Evolutionary conservation across 2,888 invertebrate species (phyloP).

Genomic region (Apoderus coryli): DNA sequence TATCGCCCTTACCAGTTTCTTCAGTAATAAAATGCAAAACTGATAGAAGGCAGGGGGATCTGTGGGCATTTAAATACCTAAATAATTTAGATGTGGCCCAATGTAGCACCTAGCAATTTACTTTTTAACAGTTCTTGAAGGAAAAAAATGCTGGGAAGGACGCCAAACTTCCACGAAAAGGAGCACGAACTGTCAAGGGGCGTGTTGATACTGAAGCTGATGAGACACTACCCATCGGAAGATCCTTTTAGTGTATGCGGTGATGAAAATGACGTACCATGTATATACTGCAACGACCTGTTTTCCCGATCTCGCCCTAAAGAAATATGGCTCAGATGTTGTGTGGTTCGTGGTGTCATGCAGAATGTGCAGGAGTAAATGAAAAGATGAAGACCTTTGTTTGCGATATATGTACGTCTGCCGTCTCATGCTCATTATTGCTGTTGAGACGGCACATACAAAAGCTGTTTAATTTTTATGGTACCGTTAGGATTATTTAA

Average conservation of each 20-base stretch:
- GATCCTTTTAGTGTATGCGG: conserved; percentile 1
- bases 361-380: conserved; percentile 1
- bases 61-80: conserved; percentile 2
- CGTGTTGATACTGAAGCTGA: conserved; percentile 2
- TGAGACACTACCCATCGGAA: background rate
- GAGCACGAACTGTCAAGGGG: conserved; percentile 1
- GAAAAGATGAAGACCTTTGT: conserved; percentile 2
- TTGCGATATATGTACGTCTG: conserved; percentile 3
- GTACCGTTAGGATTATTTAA: background rate
- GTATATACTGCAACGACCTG: conserved; percentile 2
- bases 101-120: conserved; percentile 3
- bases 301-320: conserved; percentile 3
- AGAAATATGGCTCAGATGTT: conserved; percentile 2
- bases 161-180: conserved; percentile 1
- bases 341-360: conserved; percentile 2
- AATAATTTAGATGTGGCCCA: conserved; percentile 1
- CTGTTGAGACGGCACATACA: conserved; percentile 1
- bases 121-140: conserved; percentile 1
- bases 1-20: conserved; percentile 2
- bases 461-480: conserved; percentile 2
- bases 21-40: conserved; percentile 3
- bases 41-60: conserved; percentile 2
- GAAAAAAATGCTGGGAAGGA: conserved; percentile 2
- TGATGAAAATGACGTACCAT: conserved; percentile 1
- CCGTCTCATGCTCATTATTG: conserved; percentile 1